These are phyloP conservation scores for Drosophila sp. DNA, from an alignment of 1,140 invertebrate species.

Conservation along the genomic window DNA sequence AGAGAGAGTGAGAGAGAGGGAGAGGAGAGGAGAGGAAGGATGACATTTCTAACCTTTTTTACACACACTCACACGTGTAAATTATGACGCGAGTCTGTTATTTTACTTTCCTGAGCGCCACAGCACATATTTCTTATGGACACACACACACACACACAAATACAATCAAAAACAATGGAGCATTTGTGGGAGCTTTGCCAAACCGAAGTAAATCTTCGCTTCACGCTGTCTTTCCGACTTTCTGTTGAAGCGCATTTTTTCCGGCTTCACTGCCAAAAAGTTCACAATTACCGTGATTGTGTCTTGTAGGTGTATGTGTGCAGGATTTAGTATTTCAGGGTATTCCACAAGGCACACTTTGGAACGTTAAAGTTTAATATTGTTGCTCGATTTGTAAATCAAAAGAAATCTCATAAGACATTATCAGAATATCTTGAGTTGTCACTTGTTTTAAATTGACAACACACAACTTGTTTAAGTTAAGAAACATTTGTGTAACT, in stretches of 20 bases:
- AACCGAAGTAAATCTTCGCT: constrained; percentile 59
- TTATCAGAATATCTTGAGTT: constrained; percentile 10
- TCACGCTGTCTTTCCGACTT: constrained; percentile 48
- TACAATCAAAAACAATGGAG: constrained; percentile 1
- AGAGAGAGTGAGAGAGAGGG: no score
- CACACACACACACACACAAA: constrained; percentile 24
- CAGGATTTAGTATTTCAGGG: neutral
- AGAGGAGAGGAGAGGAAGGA: neutral
- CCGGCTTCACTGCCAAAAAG: constrained; percentile 53
- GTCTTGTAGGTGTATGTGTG: constrained; percentile 17
- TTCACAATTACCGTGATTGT: constrained; percentile 62
- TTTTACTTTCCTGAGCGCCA: constrained; percentile 47
- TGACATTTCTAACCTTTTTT: neutral
- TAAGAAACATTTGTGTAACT: no score
- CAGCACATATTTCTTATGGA: constrained; percentile 49
- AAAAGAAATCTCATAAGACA: constrained; percentile 34
- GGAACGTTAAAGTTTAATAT: constrained; percentile 42
- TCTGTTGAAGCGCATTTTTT: constrained; percentile 31
- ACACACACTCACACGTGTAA: constrained; percentile 47
- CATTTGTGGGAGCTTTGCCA: constrained; percentile 58
- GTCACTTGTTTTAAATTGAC: constrained; percentile 15
- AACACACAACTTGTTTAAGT: neutral
- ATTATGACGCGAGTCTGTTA: constrained; percentile 61
- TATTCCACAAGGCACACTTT: constrained; percentile 53
- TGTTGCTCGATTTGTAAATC: constrained; percentile 46